Base-by-base conservation (phyloP, 2,888 invertebrate genomes). In the Leptinotarsa tumamoca region DNA sequence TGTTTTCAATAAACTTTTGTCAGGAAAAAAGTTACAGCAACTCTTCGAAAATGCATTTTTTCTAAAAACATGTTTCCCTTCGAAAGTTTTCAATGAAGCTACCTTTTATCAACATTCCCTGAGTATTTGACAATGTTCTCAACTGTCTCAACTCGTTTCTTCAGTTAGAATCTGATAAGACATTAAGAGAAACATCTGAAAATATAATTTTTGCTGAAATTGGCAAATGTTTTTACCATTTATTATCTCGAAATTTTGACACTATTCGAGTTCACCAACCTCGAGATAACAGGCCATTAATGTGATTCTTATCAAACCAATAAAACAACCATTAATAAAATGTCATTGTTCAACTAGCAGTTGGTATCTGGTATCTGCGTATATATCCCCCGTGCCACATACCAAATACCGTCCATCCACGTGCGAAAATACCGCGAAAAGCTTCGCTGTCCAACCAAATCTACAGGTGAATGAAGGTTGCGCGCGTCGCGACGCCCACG, bases 401-500 rank as follows among this genome's bases (percentile, higher is more conserved):
- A 14, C 33, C 33, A 33, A n/a, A 61, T 27, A 61, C 61, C 4
- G 15, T 23, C 33, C 33, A 68, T 73, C 71, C 73, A 67, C 54
- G 77, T 72, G 67, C 43, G 43, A 68, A 73, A 61, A 67, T 49
- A 52, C 33, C 63, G 63, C 71, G 71, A 76, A 74, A 74, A 61
- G 27, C 27, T 69, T 23, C 67, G 73, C 52, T 72, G 70, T 51
- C 73, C 71, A 56, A 49, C 75, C 71, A 58, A 72, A 72, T 79
- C 82, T 78, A 83, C 83, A 82, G 82, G 83, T 83, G 82, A 78
- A 78, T 70, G 72, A 52, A 72, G 79, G 67, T 78, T 80, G 85
- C 85, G 85, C 84, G 84, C 85, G 83, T 79, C 78, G 71, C 79
- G 80, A 81, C 84, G 82, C 85, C 84, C 82, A 83, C 84, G 81